Evolutionary conservation across 2,888 invertebrate genomes (phyloP).

Genomic region (Eristalinus sepulchralis): DNA sequence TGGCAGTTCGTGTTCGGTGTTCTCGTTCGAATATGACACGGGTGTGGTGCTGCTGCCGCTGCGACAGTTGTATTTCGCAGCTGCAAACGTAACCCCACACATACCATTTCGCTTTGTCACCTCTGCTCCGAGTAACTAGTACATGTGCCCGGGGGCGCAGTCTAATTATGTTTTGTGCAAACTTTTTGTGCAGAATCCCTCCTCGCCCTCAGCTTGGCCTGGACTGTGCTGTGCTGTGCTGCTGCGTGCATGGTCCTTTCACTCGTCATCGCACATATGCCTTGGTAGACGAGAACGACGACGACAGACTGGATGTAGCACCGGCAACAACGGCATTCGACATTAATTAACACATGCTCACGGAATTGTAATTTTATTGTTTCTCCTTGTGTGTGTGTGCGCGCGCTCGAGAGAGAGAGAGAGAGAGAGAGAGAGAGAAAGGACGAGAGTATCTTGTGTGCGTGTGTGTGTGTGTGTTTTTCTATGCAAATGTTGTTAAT

Average conservation of each 20-base stretch:
- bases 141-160: slow-evolving; percentile 49
- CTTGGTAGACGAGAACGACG: slow-evolving; percentile 73
- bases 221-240: background rate
- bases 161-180: slow-evolving; percentile 64
- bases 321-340: slow-evolving; percentile 71
- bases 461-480: slow-evolving; percentile 29
- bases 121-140: background rate
- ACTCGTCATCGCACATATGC: slow-evolving; percentile 2
- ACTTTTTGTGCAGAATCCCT: slow-evolving; percentile 35
- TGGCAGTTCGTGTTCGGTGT: background rate
- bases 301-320: background rate
- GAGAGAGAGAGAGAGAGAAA: background rate
- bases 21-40: background rate
- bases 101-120: slow-evolving; percentile 27
- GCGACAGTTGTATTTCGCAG: slow-evolving; percentile 33
- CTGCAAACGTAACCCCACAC: slow-evolving; percentile 45
- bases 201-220: background rate
- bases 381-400: slow-evolving; percentile 36
- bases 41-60: slow-evolving; percentile 3
- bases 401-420: background rate
- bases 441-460: background rate
- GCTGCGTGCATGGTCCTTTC: background rate
- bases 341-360: slow-evolving; percentile 80
- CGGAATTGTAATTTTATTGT: slow-evolving; percentile 79
- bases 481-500: slow-evolving; percentile 67